phyloP scores from a whole-genome alignment of 2,888 invertebrate genomes.

The Aleiodes testaceus region DNA sequence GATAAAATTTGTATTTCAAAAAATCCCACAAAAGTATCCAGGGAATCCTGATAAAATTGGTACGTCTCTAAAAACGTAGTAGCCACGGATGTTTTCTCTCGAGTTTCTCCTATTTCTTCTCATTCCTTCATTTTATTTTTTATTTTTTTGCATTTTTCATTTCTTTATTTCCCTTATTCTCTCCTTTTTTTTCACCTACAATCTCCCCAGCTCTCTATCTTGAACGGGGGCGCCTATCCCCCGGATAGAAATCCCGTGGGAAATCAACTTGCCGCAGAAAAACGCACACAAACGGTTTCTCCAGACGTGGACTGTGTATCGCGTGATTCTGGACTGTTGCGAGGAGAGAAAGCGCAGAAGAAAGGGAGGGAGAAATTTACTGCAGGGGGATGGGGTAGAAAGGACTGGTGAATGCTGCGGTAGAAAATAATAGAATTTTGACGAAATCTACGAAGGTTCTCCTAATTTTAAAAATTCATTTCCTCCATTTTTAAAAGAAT shows the following conservation, averaged over 20 bases:
- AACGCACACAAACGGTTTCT: constrained; percentile 41
- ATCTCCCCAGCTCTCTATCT: constrained; percentile 5
- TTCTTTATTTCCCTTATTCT: constrained; percentile 42
- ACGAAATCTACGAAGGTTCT: no score
- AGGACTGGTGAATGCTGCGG: no score
- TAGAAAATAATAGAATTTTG: no score
- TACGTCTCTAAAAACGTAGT: constrained; percentile 17
- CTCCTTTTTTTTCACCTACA: neutral
- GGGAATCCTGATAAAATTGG: constrained; percentile 28
- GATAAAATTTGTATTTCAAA: constrained; percentile 5
- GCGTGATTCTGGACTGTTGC: constrained; percentile 30
- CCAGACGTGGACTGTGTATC: constrained; percentile 24
- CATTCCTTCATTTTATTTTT: neutral
- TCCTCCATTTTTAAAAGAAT: no score
- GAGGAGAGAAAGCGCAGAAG: constrained; percentile 9
- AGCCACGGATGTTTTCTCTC: constrained; percentile 7
- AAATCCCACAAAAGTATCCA: constrained; percentile 10
- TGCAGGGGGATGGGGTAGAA: neutral
- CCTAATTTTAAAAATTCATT: no score
- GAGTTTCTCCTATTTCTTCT: constrained; percentile 12
- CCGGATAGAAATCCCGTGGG: constrained; percentile 64
- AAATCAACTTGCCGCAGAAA: constrained; percentile 64
- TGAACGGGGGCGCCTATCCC: constrained; percentile 44
- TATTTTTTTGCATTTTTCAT: constrained; percentile 3
- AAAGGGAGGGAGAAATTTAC: constrained; percentile 15